phyloP scores from a whole-genome alignment of 2,888 invertebrate species.

The Rotaria macrura region DNA sequence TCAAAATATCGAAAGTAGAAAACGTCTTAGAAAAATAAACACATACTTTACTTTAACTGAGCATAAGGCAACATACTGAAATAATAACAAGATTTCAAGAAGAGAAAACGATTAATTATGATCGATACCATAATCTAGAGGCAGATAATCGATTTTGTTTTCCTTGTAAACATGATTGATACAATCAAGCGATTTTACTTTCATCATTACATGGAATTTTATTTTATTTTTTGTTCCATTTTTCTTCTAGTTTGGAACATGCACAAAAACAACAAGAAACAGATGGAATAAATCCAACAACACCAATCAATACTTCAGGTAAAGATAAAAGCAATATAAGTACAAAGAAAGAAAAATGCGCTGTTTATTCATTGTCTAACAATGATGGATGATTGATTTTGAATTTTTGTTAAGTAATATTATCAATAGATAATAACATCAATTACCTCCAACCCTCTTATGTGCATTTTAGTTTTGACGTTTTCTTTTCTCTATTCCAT shows the following conservation, averaged over 20 bases:
- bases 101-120: background rate
- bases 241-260: background rate
- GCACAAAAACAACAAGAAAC: background rate
- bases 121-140: background rate
- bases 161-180: too few relatives aligned
- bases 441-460: background rate
- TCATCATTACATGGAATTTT: too few relatives aligned
- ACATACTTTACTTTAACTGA: too few relatives aligned
- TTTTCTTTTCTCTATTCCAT: background rate
- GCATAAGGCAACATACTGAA: too few relatives aligned
- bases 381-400: background rate
- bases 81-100: too few relatives aligned
- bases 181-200: too few relatives aligned
- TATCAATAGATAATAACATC: background rate
- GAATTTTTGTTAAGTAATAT: background rate
- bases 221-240: background rate
- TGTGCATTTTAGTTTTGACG: background rate
- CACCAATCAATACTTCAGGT: background rate
- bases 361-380: background rate
- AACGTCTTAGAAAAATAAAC: too few relatives aligned
- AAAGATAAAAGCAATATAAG: background rate
- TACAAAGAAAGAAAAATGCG: too few relatives aligned
- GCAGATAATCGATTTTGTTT: background rate
- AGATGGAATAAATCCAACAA: background rate
- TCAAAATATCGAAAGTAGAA: too few relatives aligned